A percentile compares a stretch with the other conserved stretches of the same genome.
phyloP scores from a whole-genome alignment of 2,113 vertebrate species.

The Caranx ignobilis region DNA sequence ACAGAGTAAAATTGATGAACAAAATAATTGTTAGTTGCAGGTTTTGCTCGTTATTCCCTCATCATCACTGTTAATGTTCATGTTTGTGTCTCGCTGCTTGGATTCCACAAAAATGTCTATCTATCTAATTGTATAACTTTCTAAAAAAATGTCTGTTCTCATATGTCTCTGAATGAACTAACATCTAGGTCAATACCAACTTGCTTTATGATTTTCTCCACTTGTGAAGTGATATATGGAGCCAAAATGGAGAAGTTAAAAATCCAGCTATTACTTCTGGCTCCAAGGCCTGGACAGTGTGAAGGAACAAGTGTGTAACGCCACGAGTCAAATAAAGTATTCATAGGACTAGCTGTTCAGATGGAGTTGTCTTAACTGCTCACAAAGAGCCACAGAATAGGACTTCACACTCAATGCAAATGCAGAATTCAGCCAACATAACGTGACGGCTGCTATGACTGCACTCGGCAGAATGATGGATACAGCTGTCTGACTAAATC shows the following conservation, averaged over 20 bases:
- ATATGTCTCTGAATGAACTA: too few relatives aligned
- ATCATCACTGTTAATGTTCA: too few relatives aligned
- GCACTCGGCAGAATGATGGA: conserved; percentile 60
- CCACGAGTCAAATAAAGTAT: conserved; percentile 22
- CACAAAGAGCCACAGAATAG: conserved; percentile 8
- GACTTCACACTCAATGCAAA: conserved; percentile 28
- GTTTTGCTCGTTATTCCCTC: too few relatives aligned
- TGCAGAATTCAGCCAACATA: conserved; percentile 32
- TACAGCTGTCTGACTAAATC: conserved; percentile 61
- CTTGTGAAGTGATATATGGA: not conserved
- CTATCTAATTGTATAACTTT: too few relatives aligned
- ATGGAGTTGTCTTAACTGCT: conserved; percentile 2
- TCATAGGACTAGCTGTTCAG: conserved; percentile 27
- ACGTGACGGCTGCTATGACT: conserved; percentile 39
- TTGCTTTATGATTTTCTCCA: not conserved
- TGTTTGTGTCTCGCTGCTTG: too few relatives aligned
- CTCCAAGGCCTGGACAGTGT: not conserved
- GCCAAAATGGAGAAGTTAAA: not conserved
- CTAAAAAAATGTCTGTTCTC: too few relatives aligned
- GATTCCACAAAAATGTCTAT: too few relatives aligned
- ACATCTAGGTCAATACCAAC: not conserved
- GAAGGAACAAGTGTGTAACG: not conserved
- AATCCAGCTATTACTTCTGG: not conserved
- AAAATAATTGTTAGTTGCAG: too few relatives aligned
- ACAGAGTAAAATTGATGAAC: too few relatives aligned